Evolutionary conservation across 2,113 vertebrate species (phyloP).

Genomic region (Leptobrachium leishanense): DNA sequence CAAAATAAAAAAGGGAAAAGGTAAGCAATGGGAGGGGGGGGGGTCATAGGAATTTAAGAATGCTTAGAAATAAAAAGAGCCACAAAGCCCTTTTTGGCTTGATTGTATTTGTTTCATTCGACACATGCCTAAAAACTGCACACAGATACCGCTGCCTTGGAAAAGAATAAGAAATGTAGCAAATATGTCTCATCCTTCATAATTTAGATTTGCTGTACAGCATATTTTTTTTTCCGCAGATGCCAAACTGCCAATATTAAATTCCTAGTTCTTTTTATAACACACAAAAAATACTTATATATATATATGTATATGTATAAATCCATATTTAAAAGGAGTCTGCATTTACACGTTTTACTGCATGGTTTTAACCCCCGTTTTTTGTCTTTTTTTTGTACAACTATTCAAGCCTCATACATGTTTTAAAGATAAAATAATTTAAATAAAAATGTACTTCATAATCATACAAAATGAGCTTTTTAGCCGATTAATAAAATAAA

Average conservation of each 20-base stretch:
- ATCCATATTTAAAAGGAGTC: slow-evolving; percentile 77
- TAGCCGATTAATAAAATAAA: background rate
- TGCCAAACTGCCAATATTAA: slow-evolving; percentile 72
- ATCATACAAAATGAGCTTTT: background rate
- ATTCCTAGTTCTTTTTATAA: slow-evolving; percentile 70
- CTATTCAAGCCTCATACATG: slow-evolving; percentile 65
- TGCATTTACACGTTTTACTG: slow-evolving; percentile 65
- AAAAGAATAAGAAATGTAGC: slow-evolving; percentile 66
- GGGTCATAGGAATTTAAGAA: slow-evolving; percentile 73
- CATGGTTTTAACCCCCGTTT: slow-evolving; percentile 65
- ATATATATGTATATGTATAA: slow-evolving; percentile 62
- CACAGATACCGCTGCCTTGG: slow-evolving; percentile 64
- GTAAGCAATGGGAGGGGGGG: slow-evolving; percentile 65
- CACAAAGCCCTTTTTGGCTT: slow-evolving; percentile 86
- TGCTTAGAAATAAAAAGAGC: slow-evolving; percentile 89
- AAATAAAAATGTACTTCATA: slow-evolving; percentile 56
- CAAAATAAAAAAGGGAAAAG: slow-evolving; percentile 77
- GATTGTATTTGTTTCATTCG: slow-evolving; percentile 72
- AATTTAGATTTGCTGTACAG: slow-evolving; percentile 62
- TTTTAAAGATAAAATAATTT: slow-evolving; percentile 83
- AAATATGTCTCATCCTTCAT: slow-evolving; percentile 63
- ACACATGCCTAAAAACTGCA: slow-evolving; percentile 69
- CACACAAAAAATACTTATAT: slow-evolving; percentile 80
- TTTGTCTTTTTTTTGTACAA: slow-evolving; percentile 54
- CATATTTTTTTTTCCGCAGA: slow-evolving; percentile 58